Conservation (phyloP, 2,113 vertebrate species). For the Zosterops borbonicus region DNA sequence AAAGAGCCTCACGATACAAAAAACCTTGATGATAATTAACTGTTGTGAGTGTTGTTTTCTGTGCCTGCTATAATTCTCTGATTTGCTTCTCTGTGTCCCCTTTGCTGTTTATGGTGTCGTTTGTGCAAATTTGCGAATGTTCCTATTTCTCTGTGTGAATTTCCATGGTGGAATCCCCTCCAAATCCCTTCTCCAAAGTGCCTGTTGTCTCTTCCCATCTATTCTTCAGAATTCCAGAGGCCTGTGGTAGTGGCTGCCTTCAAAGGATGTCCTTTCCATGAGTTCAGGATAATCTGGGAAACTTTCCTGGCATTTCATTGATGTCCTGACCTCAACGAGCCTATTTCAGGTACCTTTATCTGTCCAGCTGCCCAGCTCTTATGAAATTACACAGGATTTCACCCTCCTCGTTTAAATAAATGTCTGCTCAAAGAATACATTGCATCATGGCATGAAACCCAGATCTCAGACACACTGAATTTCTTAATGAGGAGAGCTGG, state of each 20-base stretch:
- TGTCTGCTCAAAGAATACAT: background rate
- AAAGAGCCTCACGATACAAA: background rate
- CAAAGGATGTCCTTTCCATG: background rate
- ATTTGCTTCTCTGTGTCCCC: background rate
- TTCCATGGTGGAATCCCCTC: background rate
- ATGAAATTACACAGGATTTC: background rate
- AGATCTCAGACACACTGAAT: background rate
- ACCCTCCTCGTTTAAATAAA: slow-evolving; percentile 6
- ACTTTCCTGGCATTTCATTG: background rate
- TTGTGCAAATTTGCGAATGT: rapidly evolving
- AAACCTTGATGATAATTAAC: rapidly evolving
- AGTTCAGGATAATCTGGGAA: background rate
- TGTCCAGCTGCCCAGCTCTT: background rate
- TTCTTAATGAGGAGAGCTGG: background rate
- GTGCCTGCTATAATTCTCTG: background rate
- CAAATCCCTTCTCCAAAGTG: background rate
- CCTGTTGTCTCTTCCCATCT: background rate
- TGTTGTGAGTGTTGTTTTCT: background rate
- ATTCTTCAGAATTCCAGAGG: background rate
- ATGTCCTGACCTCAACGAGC: background rate
- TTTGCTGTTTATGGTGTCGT: background rate
- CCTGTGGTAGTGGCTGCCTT: background rate
- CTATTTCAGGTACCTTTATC: background rate
- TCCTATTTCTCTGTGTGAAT: background rate
- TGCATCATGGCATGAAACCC: background rate